phyloP scores from a whole-genome alignment of 2,113 vertebrate genomes.

The Etheostoma cragini region DNA sequence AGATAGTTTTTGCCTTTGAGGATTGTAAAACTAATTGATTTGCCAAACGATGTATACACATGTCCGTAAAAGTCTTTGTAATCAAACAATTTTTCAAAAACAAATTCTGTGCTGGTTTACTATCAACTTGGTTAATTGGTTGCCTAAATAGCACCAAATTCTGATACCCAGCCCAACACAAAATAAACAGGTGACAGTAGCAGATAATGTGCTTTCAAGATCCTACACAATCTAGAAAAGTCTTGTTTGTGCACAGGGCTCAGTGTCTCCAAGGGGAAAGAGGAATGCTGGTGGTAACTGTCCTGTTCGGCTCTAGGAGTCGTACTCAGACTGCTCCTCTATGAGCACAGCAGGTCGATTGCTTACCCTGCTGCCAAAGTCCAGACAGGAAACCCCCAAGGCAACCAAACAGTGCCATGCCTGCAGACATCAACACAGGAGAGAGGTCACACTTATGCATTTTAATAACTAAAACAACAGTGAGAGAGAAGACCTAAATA shows the following conservation, averaged over 20 bases:
- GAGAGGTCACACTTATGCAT: neutral
- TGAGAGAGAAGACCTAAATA: too few relatives aligned
- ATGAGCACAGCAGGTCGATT: slow-evolving; percentile 83
- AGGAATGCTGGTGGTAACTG: slow-evolving; percentile 63
- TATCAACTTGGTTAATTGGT: neutral
- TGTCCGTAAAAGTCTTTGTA: neutral
- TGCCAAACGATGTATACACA: neutral
- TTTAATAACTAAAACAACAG: neutral
- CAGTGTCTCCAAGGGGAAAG: slow-evolving; percentile 52
- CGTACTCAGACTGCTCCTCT: slow-evolving; percentile 80
- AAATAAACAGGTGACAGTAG: slow-evolving; percentile 17
- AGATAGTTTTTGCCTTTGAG: neutral
- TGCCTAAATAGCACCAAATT: slow-evolving; percentile 34
- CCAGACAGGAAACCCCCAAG: slow-evolving; percentile 89
- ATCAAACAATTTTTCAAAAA: neutral
- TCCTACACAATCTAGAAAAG: slow-evolving; percentile 36
- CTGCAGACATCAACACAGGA: slow-evolving; percentile 76
- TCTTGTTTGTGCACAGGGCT: slow-evolving; percentile 42
- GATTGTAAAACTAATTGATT: neutral
- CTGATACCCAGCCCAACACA: slow-evolving; percentile 40
- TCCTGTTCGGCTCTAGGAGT: slow-evolving; percentile 74
- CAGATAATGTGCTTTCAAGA: slow-evolving; percentile 29
- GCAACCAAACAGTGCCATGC: slow-evolving; percentile 91
- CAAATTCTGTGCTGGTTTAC: slow-evolving; percentile 21
- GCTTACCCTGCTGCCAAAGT: slow-evolving; percentile 90